These are phyloP conservation scores for Neolamprologus modestus DNA, from an alignment of 2,113 vertebrate species.

Conservation along the genomic window DNA sequence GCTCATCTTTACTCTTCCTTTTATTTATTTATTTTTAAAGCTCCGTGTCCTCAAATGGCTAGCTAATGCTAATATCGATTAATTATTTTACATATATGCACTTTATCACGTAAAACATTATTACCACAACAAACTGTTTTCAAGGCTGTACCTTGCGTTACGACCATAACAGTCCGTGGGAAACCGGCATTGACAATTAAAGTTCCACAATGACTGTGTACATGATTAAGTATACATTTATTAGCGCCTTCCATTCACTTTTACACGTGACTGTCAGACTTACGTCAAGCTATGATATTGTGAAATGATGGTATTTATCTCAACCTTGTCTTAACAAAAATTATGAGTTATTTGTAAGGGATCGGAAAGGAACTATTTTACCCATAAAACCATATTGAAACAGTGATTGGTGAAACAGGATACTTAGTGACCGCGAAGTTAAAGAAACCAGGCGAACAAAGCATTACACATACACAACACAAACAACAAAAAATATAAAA, in stretches of 20 bases:
- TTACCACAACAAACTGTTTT: neutral
- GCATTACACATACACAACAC: neutral
- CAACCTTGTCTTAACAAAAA: neutral
- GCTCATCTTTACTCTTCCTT: neutral
- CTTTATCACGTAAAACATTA: neutral
- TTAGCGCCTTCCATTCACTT: rapidly evolving
- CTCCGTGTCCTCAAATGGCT: neutral
- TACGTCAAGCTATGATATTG: neutral
- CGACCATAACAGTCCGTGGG: neutral
- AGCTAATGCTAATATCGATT: neutral
- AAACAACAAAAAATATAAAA: neutral
- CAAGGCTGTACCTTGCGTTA: neutral
- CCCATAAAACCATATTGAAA: neutral
- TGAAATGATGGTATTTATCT: neutral
- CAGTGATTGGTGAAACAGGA: neutral
- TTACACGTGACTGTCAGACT: neutral
- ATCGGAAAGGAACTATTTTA: neutral
- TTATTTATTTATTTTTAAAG: neutral
- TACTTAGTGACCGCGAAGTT: neutral
- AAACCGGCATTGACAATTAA: neutral
- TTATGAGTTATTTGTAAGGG: neutral
- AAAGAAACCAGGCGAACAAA: neutral
- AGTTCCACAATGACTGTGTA: neutral
- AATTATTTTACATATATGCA: neutral
- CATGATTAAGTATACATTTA: neutral